Conservation (phyloP, 2,113 vertebrate species). For the Cyanoliseus patagonus region DNA sequence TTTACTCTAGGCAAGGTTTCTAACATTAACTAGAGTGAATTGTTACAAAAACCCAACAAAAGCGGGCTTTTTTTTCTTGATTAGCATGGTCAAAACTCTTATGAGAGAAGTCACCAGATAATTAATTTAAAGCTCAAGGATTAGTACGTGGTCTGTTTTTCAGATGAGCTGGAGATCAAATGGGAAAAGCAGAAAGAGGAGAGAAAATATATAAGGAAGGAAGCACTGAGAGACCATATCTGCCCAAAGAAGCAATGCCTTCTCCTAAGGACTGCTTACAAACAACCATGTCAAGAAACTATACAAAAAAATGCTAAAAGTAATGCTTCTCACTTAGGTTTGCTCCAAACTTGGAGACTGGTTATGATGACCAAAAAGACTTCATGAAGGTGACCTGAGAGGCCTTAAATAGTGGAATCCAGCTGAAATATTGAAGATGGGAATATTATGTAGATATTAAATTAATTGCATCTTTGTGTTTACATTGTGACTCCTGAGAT, state of each 20-base stretch:
- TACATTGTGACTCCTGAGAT: background rate
- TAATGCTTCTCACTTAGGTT: background rate
- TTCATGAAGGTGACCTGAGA: background rate
- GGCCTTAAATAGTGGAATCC: background rate
- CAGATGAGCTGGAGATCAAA: background rate
- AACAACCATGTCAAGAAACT: background rate
- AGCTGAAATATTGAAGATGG: background rate
- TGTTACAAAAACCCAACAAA: background rate
- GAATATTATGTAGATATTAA: background rate
- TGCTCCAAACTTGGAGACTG: background rate
- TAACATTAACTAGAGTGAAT: background rate
- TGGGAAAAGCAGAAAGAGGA: background rate
- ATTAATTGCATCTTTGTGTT: background rate
- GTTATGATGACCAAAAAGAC: background rate
- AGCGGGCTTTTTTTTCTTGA: background rate
- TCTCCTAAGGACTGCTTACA: background rate
- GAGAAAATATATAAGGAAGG: background rate
- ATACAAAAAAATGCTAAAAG: fast-evolving
- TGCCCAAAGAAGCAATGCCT: fast-evolving
- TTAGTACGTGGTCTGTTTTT: background rate
- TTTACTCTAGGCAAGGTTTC: background rate
- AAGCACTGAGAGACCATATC: background rate
- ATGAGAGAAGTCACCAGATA: background rate
- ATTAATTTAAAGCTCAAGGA: background rate
- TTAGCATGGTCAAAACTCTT: background rate